A percentile compares a stretch with the other conserved stretches of the same genome.
phyloP scores from a whole-genome alignment of 2,888 invertebrate genomes.

The Drosophila macrothrix region DNA sequence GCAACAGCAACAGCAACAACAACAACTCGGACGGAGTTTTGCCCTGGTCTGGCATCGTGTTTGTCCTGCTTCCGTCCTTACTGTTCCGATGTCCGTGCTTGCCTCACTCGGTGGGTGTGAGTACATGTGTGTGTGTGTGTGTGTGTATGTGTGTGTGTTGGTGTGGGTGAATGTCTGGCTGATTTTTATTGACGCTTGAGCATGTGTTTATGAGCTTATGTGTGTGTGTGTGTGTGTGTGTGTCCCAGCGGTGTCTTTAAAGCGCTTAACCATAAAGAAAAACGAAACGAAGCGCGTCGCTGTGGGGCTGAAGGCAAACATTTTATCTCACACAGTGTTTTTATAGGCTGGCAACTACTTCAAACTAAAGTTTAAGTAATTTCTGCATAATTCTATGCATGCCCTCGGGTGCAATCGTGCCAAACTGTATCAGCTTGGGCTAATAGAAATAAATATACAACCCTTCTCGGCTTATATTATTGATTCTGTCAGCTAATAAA shows the following conservation, averaged over 20 bases:
- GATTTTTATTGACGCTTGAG: conserved; percentile 73
- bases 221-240: conserved; percentile 30
- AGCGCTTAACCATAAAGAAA: conserved; percentile 71
- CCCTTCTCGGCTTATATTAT: conserved; percentile 9
- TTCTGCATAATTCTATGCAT: conserved; percentile 72
- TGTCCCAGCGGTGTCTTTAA: conserved; percentile 76
- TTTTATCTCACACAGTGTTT: conserved; percentile 25
- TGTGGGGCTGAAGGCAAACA: conserved; percentile 31
- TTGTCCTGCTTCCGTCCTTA: conserved; percentile 46
- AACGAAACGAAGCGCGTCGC: conserved; percentile 15
- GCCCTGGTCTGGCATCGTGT: conserved; percentile 29
- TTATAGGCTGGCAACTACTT: conserved; percentile 66
- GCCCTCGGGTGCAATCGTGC: conserved; percentile 56
- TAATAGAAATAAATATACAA: conserved; percentile 54
- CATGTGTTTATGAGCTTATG: conserved; percentile 65
- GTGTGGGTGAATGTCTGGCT: conserved; percentile 59
- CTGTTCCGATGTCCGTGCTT: conserved; percentile 36
- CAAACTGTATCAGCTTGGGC: conserved; percentile 26
- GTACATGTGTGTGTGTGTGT: conserved; percentile 13
- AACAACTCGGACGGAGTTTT: conserved; percentile 33
- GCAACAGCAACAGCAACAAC: not conserved
- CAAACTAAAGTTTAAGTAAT: conserved; percentile 70
- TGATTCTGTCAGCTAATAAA: conserved; percentile 20
- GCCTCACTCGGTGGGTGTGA: conserved; percentile 11
- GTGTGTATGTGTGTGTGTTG: conserved; percentile 11